Conservation (phyloP, 2,113 vertebrate species). For the Nestor notabilis region DNA sequence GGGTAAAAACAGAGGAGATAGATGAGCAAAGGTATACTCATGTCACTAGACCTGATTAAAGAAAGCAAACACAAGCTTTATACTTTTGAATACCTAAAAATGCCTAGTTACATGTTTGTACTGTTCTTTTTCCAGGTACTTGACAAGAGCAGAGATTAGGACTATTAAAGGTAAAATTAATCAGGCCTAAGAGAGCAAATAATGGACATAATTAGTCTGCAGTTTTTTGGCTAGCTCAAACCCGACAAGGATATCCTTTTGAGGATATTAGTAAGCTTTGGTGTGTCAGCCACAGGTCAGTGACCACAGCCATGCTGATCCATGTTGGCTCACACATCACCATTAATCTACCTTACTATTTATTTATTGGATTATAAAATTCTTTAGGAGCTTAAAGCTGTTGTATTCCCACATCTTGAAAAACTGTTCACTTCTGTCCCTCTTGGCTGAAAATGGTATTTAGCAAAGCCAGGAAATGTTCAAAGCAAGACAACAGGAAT, state of each 20-base stretch:
- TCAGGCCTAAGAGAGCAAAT: background rate
- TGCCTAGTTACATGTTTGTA: background rate
- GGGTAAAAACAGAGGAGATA: background rate
- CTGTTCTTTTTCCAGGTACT: background rate
- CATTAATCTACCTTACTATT: background rate
- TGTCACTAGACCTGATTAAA: background rate
- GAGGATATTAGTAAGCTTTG: background rate
- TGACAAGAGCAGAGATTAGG: background rate
- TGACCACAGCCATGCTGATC: background rate
- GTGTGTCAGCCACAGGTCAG: fast-evolving
- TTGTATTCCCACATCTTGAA: background rate
- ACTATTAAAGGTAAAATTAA: background rate
- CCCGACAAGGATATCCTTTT: background rate
- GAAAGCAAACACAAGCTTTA: background rate
- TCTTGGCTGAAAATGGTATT: background rate
- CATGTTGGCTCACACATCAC: background rate
- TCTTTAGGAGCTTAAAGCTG: background rate
- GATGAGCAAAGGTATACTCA: background rate
- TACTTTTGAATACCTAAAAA: background rate
- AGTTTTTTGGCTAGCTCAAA: background rate
- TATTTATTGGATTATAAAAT: background rate
- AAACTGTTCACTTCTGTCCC: background rate
- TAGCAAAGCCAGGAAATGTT: background rate
- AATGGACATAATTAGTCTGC: background rate
- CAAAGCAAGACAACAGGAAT: background rate